Evolutionary conservation across 2,888 invertebrate species (phyloP), one percentile per base, ranked within the genome.

Genomic region (Dynastes maya): DNA sequence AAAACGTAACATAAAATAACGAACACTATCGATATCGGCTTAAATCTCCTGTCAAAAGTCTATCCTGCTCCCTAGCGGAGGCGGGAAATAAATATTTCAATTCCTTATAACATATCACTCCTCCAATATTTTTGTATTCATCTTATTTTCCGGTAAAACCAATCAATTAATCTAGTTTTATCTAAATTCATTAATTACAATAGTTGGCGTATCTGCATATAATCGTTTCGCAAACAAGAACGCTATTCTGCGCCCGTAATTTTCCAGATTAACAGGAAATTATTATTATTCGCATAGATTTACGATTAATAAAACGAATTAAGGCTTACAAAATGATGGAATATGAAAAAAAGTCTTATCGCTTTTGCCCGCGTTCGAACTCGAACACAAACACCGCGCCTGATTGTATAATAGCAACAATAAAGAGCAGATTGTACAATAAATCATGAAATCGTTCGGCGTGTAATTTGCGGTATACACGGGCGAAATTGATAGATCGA

Each of bases 341-440:
- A 51, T 27, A 51, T 27, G n/a, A 27, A 13, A 27, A 51, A 68
- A 68, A 53, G 9, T 6, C 51, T 68, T 68, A 68, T 68, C 68
- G 29, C 27, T 11, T 8, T 45, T 45, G 9, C 45, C 8, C 49
- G 51, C 27, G 27, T 8, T n/a, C 29, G 3, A 4, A 22, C 1
- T 8, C 16, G 22, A 68, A 65, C 27, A 29, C 49, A 68, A 68
- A 68, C 51, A 68, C 27, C 13, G 3, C 29, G 6, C 37, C 11
- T 8, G 45, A 11, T 11, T 11, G 22, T 51, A 8, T 68, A 68
- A 68, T 53, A 11, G 53, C 68, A 4, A 68, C 51, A 68, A 68
- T 68, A 68, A 49, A 29, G 53, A 27, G 40, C 68, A 68, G 68
- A 49, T 51, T 68, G 53, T 51, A n/a, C 51, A 51, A 68, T 68